These are phyloP conservation scores for Sylvicola cinctus DNA, from an alignment of 2,888 invertebrate species.

Conservation along the genomic window DNA sequence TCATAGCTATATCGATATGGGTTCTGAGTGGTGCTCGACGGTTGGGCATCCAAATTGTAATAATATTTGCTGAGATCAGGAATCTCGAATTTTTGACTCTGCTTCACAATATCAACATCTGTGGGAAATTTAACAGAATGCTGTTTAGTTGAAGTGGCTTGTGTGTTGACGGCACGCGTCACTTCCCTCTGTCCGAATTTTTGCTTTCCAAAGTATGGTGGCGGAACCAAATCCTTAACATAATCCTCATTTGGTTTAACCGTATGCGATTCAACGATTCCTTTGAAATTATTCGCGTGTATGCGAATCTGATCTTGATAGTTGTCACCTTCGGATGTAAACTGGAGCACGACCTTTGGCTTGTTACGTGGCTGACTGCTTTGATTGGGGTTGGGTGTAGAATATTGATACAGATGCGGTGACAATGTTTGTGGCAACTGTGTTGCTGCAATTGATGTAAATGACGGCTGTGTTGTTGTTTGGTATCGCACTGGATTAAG, in stretches of 20 bases:
- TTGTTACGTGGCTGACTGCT: too few species aligned
- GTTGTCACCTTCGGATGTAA: background rate
- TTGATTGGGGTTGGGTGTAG: background rate
- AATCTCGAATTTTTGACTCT: too few species aligned
- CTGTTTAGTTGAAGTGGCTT: too few species aligned
- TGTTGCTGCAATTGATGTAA: background rate
- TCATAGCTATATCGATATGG: too few species aligned
- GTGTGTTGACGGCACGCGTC: too few species aligned
- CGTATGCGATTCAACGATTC: background rate
- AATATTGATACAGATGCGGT: background rate
- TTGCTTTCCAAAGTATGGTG: slow-evolving; percentile 3
- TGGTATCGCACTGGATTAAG: background rate
- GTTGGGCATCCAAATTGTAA: too few species aligned
- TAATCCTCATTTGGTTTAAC: slow-evolving; percentile 5
- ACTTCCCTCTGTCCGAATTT: too few species aligned
- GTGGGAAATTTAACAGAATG: too few species aligned
- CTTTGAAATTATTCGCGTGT: background rate
- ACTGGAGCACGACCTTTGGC: too few species aligned
- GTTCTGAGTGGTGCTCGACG: too few species aligned
- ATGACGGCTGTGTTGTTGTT: background rate
- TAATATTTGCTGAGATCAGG: too few species aligned
- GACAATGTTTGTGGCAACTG: background rate
- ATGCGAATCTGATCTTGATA: background rate
- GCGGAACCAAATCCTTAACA: slow-evolving; percentile 6
- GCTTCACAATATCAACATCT: too few species aligned